Evolutionary conservation across 1,140 invertebrate species (phyloP), one percentile per base, ranked within the genome.

Genomic region (Magallana gigas): DNA sequence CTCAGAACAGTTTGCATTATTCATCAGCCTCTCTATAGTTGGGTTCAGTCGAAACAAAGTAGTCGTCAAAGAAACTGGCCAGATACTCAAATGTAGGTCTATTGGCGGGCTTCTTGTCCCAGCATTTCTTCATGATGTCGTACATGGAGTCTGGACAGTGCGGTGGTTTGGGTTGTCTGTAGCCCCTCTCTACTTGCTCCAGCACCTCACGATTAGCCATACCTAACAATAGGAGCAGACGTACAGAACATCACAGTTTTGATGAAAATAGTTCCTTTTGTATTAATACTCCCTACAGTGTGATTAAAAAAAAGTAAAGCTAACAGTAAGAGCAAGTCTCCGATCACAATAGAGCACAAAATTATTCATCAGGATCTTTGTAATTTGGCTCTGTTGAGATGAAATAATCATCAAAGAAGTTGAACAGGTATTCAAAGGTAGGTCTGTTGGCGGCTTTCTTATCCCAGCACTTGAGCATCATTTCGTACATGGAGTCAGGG

Each of bases 41-140:
- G 95, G 98, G 97, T 95, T 99, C 98, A 91, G 98, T 98, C 86
- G 98, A 98, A 80, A 99, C 97, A 94, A 97, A 98, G 95, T 98
- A 99, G 91, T 98, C 98, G 94, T 99, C 99, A 94, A 99, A 99
- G 94, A 98, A 99, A 93, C 98, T 97, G 94, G 98, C 98, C 16
- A 99, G 96, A 95, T 98, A 99, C 95, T 99, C 98, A 95, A 99
- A 99, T 2, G 98, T 99, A n/a, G 98, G 99, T 93, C 99, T 95
- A 92, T 98, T 98, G 91, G 99, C 98, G 3, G 98, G 97, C 87
- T 97, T 97, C 7, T 97, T 91, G 64, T 93, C 90, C 95, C 95
- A 96, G 90, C 95, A 96, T 23, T 93, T 88, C 71, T 94, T 86
- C 94, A 95, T 95, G 11, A 95, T 94, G 23, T 94, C 85, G 89